Evolutionary conservation across 2,888 invertebrate genomes (phyloP), one percentile per base, ranked within the genome.

Genomic region (Eupeodes luniger): DNA sequence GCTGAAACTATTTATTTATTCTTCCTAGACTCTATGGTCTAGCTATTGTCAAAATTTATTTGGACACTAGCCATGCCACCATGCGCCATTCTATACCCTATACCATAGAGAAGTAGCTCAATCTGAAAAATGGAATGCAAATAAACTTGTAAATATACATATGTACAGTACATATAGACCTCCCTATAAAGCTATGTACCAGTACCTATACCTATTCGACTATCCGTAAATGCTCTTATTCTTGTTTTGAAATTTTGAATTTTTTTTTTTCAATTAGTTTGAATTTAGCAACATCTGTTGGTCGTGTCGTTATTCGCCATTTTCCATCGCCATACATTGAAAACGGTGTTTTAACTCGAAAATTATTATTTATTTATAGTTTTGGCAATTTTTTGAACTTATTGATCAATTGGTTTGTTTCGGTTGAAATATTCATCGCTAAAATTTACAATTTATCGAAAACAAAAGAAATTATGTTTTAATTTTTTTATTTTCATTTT

Each of bases 191-290:
- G 2, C 27, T 27, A 27, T 27, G 27, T 27, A 27, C 19, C 19
- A 19, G 19, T 19, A 19, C 19, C 19, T 19, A 19, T 19, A 19
- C 10, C 55, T n/a, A 34, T n/a, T 47, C 57, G 40, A 72, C 14
- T 55, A 40, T 16, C 34, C 51, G 40, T 75, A 59, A 19, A 51
- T 69, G n/a, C n/a, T 59, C 34, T 14, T 74, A 40, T 59, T 40
- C 44, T 5, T 51, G 67, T 82, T 77, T 72, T 36, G 67, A 84
- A 81, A 84, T 51, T 51, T 77, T 16, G 75, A 62, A 80, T 80
- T 88, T 80, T 64, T 80, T 67, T 70, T 80, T 79, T 80, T 80
- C 76, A 87, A 83, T 87, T 88, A 84, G 87, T 81, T 84, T 74
- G 55, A 51, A 49, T 81, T 55, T 66, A 77, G 80, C 83, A 79